Conservation (phyloP, 2,113 vertebrate species). For the Camelus bactrianus region DNA sequence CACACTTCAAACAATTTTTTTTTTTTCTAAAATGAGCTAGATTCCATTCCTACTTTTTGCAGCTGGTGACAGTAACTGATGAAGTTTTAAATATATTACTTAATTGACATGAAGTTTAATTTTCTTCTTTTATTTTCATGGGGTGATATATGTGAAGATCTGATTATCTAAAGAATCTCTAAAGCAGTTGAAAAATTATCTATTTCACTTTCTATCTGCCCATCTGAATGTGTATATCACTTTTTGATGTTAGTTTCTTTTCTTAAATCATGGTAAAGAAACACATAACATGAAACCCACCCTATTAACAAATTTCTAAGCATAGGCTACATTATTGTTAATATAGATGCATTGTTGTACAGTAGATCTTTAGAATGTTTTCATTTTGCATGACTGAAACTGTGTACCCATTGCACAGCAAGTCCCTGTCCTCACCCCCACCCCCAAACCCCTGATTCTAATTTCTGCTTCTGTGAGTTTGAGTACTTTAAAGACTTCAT, state of each 20-base stretch:
- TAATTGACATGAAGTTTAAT: background rate
- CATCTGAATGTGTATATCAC: background rate
- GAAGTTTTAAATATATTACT: background rate
- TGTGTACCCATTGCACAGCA: background rate
- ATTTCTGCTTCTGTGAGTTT: background rate
- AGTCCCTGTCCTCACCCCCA: background rate
- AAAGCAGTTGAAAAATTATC: background rate
- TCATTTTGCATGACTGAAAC: background rate
- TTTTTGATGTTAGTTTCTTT: background rate
- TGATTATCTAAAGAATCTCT: background rate
- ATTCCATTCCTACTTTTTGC: background rate
- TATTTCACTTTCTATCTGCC: background rate
- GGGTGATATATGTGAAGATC: background rate
- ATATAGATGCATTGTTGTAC: background rate
- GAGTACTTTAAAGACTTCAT: background rate
- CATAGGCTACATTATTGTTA: background rate
- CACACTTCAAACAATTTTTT: background rate
- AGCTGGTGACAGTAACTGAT: background rate
- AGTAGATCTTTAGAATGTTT: background rate
- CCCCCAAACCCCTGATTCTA: background rate
- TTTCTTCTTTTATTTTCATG: background rate
- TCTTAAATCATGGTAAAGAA: background rate
- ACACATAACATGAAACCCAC: background rate
- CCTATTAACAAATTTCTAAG: background rate
- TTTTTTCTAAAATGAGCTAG: background rate